Conservation (phyloP, 2,797 vertebrate genomes). For the Acrossocheilus fasciatus region DNA sequence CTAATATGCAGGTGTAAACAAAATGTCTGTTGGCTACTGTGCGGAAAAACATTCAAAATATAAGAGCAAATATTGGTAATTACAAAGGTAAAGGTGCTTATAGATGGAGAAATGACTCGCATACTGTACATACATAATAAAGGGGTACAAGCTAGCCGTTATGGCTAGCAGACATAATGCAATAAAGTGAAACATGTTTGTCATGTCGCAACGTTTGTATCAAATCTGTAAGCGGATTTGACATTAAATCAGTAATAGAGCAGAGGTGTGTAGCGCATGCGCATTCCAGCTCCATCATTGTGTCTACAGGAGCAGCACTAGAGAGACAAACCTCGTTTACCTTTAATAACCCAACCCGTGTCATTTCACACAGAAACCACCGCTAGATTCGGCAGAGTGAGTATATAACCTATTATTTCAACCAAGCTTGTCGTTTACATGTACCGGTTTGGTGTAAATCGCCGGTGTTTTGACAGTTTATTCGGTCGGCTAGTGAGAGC, state of each 20-base stretch:
- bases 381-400: conserved; percentile 25
- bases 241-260: conserved; percentile 1
- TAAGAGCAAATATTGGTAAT: background rate
- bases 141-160: background rate
- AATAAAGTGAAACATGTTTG: background rate
- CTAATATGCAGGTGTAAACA: background rate
- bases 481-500: conserved; percentile 41
- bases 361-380: conserved; percentile 10
- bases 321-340: conserved; percentile 61
- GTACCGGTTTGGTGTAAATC: background rate
- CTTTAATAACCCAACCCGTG: conserved; percentile 8
- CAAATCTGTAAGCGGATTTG: background rate
- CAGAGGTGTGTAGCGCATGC: conserved; percentile 70
- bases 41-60: background rate
- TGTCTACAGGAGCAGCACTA: conserved; percentile 72
- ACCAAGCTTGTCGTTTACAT: background rate
- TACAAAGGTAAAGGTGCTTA: background rate
- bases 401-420: conserved; percentile 22
- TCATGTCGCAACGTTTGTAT: background rate
- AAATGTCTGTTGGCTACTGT: background rate
- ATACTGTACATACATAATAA: background rate
- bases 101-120: background rate
- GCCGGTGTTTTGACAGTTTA: conserved; percentile 31
- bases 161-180: background rate
- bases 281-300: conserved; percentile 77